Evolutionary conservation across 2,888 invertebrate species (phyloP), one percentile per base, ranked within the genome.

Genomic region (Dichetophora obliterata): DNA sequence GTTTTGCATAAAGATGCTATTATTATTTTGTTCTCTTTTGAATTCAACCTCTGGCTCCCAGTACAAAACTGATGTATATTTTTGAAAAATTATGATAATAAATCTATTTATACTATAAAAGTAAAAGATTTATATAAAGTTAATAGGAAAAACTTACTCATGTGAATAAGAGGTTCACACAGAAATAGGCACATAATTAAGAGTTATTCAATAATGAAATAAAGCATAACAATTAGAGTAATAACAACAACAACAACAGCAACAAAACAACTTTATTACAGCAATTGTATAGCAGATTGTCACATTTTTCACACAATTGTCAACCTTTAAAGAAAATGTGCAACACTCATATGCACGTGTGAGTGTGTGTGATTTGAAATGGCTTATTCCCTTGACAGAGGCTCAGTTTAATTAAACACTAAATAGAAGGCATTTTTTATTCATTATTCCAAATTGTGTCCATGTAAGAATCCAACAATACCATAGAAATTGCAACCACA

Each of bases 361-460:
- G 11, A 4, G 22, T 54, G 52, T 77, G 78, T 75, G 80, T 77
- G 43, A 69, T 0, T 63, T 31, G 5, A 68, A 59, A 43, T 34
- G n/a, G 52, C 34, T 74, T 31, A 57, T 70, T 11, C 1, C 34
- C 14, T 34, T n/a, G 16, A n/a, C 19, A 8, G 5, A 63, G 71
- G 73, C 74, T 76, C 75, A 69, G 80, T 71, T 82, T 84, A 84
- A 84, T 84, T 84, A 82, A 83, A 84, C 84, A 84, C 84, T 82
- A 82, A 80, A 81, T 78, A 76, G 77, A 78, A 79, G 79, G 81
- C 76, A 81, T 79, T 82, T 75, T 81, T 81, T 37, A 19, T 37
- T 77, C 79, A 82, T 83, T 80, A 80, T 79, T 80, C 81, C 80
- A 79, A 80, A 80, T 82, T 82, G 79, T 82, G 70, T 79, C 80